Conservation (phyloP, 2,113 vertebrate species). For the Cynocephalus volans region DNA sequence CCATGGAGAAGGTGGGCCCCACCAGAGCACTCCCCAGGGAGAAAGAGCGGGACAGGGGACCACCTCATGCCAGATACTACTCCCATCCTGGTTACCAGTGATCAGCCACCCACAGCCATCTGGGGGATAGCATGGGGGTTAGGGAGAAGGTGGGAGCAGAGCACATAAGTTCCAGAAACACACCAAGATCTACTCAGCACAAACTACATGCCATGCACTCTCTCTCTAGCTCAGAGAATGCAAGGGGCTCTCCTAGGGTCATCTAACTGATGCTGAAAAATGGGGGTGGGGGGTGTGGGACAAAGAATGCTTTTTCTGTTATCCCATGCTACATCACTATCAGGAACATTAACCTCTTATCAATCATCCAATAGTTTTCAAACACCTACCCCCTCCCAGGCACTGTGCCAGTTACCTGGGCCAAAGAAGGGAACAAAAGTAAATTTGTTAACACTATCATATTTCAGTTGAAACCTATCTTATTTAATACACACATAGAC, state of each 20-base stretch:
- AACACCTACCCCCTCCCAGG: not conserved
- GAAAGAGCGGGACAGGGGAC: not conserved
- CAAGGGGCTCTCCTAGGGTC: not conserved
- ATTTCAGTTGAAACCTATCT: not conserved
- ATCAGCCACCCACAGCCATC: not conserved
- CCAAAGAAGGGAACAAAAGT: not conserved
- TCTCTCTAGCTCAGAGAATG: not conserved
- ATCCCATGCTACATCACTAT: rapidly evolving
- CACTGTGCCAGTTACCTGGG: not conserved
- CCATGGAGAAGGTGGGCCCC: rapidly evolving
- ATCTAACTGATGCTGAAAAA: not conserved
- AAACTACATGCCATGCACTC: rapidly evolving
- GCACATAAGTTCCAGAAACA: not conserved
- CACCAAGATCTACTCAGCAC: not conserved
- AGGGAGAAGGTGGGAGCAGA: not conserved
- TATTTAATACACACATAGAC: not conserved
- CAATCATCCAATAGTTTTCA: not conserved
- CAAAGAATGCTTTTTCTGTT: not conserved
- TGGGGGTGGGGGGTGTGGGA: rapidly evolving
- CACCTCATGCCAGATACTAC: not conserved
- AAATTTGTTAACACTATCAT: not conserved
- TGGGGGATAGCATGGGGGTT: no score
- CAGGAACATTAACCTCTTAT: not conserved
- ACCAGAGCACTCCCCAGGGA: not conserved
- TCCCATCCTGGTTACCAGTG: not conserved